A percentile compares a stretch with the other conserved stretches of the same genome.
These are phyloP conservation scores for Tineola bisselliella DNA, from an alignment of 2,888 invertebrate species.

Conservation along the genomic window DNA sequence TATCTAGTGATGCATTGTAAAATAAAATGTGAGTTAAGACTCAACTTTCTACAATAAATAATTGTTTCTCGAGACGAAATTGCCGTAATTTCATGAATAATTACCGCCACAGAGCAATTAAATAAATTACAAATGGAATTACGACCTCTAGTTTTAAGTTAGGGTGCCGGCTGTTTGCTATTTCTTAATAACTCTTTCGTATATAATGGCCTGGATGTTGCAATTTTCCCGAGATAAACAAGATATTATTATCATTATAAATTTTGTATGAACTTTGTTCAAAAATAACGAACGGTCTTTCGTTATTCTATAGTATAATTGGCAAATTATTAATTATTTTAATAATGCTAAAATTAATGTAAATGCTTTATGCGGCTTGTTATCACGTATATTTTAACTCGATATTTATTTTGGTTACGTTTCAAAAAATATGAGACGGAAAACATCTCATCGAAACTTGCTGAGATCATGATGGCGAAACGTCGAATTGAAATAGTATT, in stretches of 20 bases:
- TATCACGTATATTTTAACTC: too few relatives aligned
- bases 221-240: neutral
- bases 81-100: slow-evolving; percentile 69
- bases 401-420: too few relatives aligned
- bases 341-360: too few relatives aligned
- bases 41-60: slow-evolving; percentile 67
- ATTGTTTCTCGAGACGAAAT: slow-evolving; percentile 65
- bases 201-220: neutral
- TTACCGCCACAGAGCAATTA: slow-evolving; percentile 67
- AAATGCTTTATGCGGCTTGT: too few relatives aligned
- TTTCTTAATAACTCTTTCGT: slow-evolving; percentile 18
- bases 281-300: too few relatives aligned
- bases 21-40: slow-evolving; percentile 65
- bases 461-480: too few relatives aligned
- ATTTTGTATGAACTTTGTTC: too few relatives aligned
- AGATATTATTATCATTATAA: neutral
- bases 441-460: too few relatives aligned
- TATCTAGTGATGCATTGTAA: slow-evolving; percentile 57
- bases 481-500: too few relatives aligned
- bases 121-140: slow-evolving; percentile 65
- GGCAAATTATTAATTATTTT: too few relatives aligned
- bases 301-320: too few relatives aligned
- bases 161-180: slow-evolving; percentile 50
- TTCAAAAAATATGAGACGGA: too few relatives aligned
- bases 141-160: slow-evolving; percentile 63